Evolutionary conservation across 2,888 invertebrate genomes (phyloP).

Genomic region (Scrobipalpa atriplicella): DNA sequence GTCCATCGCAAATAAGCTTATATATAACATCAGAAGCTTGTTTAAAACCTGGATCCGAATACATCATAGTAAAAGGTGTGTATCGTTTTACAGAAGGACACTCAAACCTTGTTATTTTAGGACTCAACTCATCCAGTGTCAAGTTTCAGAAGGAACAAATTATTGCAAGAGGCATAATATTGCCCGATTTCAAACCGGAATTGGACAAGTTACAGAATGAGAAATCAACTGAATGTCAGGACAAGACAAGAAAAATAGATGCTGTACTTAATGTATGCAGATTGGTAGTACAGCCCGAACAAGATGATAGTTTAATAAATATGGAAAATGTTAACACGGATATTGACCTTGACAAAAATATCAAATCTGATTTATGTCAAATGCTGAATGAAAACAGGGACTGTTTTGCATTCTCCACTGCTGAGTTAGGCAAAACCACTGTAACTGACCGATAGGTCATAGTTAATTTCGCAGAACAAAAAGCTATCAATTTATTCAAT

Average conservation of each 20-base stretch:
- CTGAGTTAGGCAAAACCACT: neutral
- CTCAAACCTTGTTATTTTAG: neutral
- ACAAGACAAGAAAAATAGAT: neutral
- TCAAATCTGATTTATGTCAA: neutral
- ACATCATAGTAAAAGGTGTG: neutral
- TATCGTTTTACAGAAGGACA: neutral
- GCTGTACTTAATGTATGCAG: neutral
- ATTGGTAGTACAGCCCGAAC: neutral
- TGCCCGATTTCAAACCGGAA: neutral
- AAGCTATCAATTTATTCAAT: too few species aligned
- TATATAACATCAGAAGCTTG: constrained; percentile 1
- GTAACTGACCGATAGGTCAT: too few species aligned
- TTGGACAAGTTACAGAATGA: too few species aligned
- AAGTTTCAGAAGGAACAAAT: neutral
- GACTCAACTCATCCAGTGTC: neutral
- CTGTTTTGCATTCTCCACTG: neutral
- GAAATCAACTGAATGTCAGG: neutral
- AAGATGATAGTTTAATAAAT: neutral
- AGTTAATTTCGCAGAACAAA: too few species aligned
- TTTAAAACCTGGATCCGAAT: neutral
- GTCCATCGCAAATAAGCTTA: neutral
- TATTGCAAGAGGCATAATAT: neutral
- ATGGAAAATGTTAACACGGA: neutral
- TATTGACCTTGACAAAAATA: neutral
- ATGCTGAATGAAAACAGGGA: neutral